Conservation (phyloP, 1,140 invertebrate genomes). For the Pissodes strobi region DNA sequence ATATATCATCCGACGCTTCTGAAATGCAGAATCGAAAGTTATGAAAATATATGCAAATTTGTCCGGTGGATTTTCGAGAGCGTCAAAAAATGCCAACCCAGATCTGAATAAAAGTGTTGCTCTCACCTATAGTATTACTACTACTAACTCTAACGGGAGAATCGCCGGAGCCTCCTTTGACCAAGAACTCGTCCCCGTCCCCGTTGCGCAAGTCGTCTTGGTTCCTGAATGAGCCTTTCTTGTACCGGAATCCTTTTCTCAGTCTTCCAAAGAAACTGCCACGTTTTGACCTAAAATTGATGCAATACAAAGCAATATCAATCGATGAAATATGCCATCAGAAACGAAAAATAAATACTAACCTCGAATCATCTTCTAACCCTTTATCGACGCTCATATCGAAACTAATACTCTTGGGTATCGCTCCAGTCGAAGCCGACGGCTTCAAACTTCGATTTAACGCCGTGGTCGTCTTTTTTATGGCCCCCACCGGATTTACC, state of each 20-base stretch:
- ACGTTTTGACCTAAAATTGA: constrained; percentile 58
- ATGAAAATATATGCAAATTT: too few relatives aligned
- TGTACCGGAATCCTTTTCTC: constrained; percentile 70
- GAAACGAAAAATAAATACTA: background rate
- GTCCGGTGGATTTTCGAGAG: too few relatives aligned
- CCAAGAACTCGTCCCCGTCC: constrained; percentile 51
- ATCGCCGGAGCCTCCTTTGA: constrained; percentile 25
- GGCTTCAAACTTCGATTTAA: constrained; percentile 56
- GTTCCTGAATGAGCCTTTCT: constrained; percentile 60
- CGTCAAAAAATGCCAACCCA: too few relatives aligned
- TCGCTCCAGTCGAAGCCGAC: constrained; percentile 74
- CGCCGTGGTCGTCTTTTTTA: constrained; percentile 21
- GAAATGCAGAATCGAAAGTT: too few relatives aligned
- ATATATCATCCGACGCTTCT: constrained; percentile 89
- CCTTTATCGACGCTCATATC: constrained; percentile 86
- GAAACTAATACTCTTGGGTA: constrained; percentile 90
- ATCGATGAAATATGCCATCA: constrained; percentile 43
- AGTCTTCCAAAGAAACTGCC: constrained; percentile 70
- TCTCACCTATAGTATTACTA: too few relatives aligned
- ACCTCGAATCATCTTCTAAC: constrained; percentile 25
- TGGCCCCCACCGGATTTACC: constrained; percentile 3
- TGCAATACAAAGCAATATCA: background rate
- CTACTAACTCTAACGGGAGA: constrained; percentile 22
- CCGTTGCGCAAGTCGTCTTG: constrained; percentile 58
- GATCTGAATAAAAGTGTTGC: too few relatives aligned